phyloP scores from a whole-genome alignment of 2,113 vertebrate species.

The Anthoscopus minutus region DNA sequence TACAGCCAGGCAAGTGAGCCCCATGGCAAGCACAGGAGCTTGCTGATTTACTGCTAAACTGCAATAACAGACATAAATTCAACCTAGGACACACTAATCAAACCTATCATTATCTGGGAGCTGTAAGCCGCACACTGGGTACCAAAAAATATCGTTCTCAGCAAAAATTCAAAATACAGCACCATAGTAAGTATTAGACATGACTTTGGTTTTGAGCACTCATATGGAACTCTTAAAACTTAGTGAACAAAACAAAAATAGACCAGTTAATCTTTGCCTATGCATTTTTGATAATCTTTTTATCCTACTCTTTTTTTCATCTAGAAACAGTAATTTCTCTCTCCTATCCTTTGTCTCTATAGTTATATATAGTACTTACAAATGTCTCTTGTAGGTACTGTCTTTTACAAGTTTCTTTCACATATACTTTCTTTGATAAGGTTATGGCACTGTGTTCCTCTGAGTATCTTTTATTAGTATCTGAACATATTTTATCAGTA shows the following conservation, averaged over 20 bases:
- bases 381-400: fast-evolving
- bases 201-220: background rate
- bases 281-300: background rate
- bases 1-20: background rate
- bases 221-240: background rate
- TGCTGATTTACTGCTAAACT: background rate
- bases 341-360: background rate
- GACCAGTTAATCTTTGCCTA: background rate
- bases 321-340: background rate
- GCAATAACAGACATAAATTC: background rate
- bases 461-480: background rate
- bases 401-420: background rate
- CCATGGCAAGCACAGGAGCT: background rate
- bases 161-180: background rate
- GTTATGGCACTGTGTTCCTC: background rate
- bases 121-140: fast-evolving
- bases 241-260: background rate
- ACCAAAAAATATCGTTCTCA: background rate
- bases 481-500: background rate
- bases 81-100: background rate
- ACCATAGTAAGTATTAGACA: background rate
- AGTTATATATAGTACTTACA: background rate
- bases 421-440: background rate
- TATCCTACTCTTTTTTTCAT: background rate
- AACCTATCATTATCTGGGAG: background rate